phyloP scores from a whole-genome alignment of 2,797 vertebrate genomes.

The Pachyuromys duprasi region DNA sequence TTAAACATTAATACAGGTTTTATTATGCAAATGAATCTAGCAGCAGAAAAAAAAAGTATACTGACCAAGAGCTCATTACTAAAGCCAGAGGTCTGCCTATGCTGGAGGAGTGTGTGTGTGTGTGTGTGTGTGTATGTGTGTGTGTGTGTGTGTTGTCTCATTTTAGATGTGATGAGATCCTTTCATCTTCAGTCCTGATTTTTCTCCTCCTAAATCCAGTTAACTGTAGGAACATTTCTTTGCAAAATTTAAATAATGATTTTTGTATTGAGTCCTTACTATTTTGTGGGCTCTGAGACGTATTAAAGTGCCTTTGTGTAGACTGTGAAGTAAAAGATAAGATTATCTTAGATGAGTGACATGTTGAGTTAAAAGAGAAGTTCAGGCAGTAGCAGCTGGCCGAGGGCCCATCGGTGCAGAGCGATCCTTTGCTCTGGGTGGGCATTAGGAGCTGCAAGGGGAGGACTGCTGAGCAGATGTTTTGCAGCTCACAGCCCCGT shows the following conservation, averaged over 20 bases:
- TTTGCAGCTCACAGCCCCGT: neutral
- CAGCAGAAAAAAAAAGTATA: conserved; percentile 4
- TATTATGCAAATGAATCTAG: neutral
- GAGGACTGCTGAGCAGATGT: neutral
- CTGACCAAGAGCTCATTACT: neutral
- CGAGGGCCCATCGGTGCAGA: conserved; percentile 2
- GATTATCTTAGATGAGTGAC: conserved; percentile 54
- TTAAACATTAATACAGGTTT: conserved; percentile 4
- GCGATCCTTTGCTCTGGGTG: neutral
- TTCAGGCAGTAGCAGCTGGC: conserved; percentile 35
- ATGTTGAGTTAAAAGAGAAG: conserved; percentile 60
- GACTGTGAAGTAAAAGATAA: conserved; percentile 28
- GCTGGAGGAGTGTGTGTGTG: neutral
- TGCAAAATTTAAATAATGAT: conserved; percentile 55
- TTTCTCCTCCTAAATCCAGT: neutral
- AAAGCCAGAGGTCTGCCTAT: neutral
- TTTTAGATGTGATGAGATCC: neutral
- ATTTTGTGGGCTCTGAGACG: conserved; percentile 22
- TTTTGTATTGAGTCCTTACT: conserved; percentile 66
- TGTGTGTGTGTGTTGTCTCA: neutral
- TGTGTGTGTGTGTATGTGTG: neutral
- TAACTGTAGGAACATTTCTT: conserved; percentile 62
- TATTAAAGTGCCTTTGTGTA: conserved; percentile 53
- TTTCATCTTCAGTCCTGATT: conserved; percentile 26
- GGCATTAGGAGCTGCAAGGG: neutral